Conservation (phyloP, 2,797 vertebrate genomes). For the Meriones psammophilus region DNA sequence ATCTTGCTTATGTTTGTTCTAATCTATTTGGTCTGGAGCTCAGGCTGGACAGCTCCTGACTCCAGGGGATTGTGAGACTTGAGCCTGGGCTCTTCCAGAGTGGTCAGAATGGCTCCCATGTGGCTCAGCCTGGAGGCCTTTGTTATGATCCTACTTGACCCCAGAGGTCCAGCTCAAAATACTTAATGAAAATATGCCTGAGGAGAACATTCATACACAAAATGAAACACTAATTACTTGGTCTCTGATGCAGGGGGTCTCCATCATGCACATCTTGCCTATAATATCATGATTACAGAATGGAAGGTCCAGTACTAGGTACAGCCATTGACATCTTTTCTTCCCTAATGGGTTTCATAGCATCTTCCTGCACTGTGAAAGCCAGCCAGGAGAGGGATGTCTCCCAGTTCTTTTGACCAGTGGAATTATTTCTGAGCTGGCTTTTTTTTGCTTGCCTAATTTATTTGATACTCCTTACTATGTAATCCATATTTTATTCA, state of each 20-base stretch:
- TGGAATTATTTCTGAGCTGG: not conserved
- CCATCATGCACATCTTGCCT: not conserved
- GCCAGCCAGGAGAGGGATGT: not conserved
- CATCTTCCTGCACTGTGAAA: not conserved
- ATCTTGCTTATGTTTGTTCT: conserved; percentile 63
- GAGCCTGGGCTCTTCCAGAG: not conserved
- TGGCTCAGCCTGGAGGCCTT: not conserved
- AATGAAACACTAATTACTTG: not conserved
- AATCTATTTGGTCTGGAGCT: conserved; percentile 77
- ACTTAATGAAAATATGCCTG: not conserved
- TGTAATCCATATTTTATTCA: not conserved
- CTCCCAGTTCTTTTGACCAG: not conserved
- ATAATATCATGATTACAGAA: not conserved
- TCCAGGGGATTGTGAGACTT: conserved; percentile 1
- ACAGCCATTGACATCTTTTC: not conserved
- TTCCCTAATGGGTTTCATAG: not conserved
- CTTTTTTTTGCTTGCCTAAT: no score
- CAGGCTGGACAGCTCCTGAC: conserved; percentile 48
- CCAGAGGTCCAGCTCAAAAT: not conserved
- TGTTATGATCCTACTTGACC: not conserved
- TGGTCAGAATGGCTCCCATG: not conserved
- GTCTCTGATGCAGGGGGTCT: no score
- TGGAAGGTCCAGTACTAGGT: not conserved
- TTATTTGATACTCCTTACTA: not conserved
- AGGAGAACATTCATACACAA: not conserved